Evolutionary conservation across 2,797 vertebrate species (phyloP), one percentile per base, ranked within the genome.

Genomic region (Odontamblyopus rebecca): DNA sequence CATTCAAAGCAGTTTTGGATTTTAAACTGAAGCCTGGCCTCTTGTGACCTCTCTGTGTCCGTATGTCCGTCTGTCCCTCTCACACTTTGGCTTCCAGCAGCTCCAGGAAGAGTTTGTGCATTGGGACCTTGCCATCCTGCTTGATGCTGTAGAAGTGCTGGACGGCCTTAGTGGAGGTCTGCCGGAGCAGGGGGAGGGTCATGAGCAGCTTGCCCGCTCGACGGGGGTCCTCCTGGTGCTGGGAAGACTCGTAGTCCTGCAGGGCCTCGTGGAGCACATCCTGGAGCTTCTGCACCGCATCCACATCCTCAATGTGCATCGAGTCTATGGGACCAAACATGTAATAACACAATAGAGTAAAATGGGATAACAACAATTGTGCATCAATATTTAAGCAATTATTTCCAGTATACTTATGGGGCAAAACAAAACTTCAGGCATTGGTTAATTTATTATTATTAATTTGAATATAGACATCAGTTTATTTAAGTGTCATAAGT

Each of bases 101-200:
- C 96, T 99, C 98, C 96, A 99, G 93, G 96, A 99, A 99, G 86
- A 99, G 97, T 99, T 99, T 99, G 96, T 99, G 98, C 98, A 99
- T 99, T 91, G 98, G 98, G 86, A 99, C 98, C 91, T 99, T 99
- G 91, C 98, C 98, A 91, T 99, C 97, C 82, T 99, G 96, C 94
- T 99, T 99, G 94, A 99, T 97, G 95, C 96, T 98, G 95, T 99
- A 99, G 95, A 99, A 99, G 90, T 99, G 98, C 91, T 99, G 98
- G 91, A 99, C 98, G 0, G 98, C 98, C 94, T 98, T 99, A 89
- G 97, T 98, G 88, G 98, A 96, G 29, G 97, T 99, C 95, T 99
- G 98, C 88, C 98, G 94, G 79, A 99, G 96, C 71, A 99, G 95
- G 0, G 98, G 98, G 83, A 99, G 96, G 27, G 97, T 99, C 98